Conservation (phyloP, 2,797 vertebrate species). For the Squalus acanthias region DNA sequence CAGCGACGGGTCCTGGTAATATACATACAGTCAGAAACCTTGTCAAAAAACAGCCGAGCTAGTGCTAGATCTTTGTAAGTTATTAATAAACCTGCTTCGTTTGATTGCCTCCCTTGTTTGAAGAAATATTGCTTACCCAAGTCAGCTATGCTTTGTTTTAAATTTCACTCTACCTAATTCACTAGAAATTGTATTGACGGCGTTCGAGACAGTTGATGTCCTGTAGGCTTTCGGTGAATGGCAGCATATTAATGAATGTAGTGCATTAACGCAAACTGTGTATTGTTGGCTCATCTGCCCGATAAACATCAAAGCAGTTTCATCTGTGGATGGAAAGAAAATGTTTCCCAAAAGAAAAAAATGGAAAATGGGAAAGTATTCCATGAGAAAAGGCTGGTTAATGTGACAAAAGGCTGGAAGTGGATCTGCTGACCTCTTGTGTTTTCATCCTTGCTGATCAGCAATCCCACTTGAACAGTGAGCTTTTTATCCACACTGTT, state of each 20-base stretch:
- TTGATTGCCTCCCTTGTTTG: background rate
- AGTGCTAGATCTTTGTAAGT: background rate
- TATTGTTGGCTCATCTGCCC: background rate
- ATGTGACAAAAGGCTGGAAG: constrained; percentile 19
- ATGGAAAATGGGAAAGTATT: background rate
- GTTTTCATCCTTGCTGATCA: constrained; percentile 37
- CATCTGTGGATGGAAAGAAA: background rate
- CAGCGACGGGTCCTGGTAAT: background rate
- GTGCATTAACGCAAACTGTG: background rate
- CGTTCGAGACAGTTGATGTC: background rate
- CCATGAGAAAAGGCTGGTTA: background rate
- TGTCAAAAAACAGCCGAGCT: background rate
- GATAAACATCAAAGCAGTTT: background rate
- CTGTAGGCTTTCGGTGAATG: background rate
- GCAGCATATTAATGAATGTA: background rate
- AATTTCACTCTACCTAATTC: background rate
- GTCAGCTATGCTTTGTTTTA: background rate
- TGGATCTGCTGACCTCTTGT: constrained; percentile 24
- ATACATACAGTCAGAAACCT: background rate
- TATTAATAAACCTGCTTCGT: background rate
- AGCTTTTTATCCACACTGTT: constrained; percentile 15
- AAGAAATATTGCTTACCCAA: background rate
- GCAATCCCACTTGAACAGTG: constrained; percentile 26
- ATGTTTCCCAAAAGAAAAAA: background rate
- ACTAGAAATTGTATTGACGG: background rate